phyloP scores from a whole-genome alignment of 37 sponge, comb jelly and placozoan species.

The Aplysina aerophoba region DNA sequence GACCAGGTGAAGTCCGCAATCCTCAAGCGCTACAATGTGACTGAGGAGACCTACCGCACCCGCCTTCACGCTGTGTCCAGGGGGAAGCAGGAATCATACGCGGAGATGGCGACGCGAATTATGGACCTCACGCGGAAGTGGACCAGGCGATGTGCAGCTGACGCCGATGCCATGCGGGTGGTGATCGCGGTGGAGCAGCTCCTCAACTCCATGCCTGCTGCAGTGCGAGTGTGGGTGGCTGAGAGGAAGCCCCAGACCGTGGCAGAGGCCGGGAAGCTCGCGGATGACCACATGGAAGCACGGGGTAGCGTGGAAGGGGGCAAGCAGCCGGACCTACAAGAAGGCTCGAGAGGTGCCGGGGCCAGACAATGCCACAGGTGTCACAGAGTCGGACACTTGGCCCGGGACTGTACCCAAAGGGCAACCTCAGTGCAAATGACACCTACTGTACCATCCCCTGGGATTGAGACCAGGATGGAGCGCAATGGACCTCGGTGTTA shows the following conservation, averaged over 20 bases:
- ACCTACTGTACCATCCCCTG: no score
- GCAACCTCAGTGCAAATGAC: no score
- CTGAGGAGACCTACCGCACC: background rate
- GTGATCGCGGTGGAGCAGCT: slow-evolving; percentile 44
- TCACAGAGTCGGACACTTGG: no score
- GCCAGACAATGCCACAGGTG: no score
- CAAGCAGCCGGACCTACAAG: no score
- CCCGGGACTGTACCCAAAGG: no score
- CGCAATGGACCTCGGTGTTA: background rate
- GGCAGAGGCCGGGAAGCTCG: background rate
- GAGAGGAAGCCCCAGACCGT: slow-evolving; percentile 24
- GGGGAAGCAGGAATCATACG: background rate
- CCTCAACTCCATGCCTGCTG: slow-evolving; percentile 27
- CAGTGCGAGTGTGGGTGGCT: slow-evolving; percentile 23
- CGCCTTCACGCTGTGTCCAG: background rate
- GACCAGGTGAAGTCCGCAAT: slow-evolving; percentile 8
- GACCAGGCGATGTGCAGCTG: background rate
- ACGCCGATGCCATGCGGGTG: background rate
- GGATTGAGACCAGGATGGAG: no score
- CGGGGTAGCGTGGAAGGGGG: background rate
- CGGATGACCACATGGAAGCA: background rate
- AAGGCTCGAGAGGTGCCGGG: no score
- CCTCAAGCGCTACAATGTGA: slow-evolving; percentile 11
- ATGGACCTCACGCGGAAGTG: slow-evolving; percentile 42
- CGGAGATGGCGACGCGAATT: slow-evolving; percentile 29